These are phyloP conservation scores for Sepioteuthis lessoniana DNA, from an alignment of 2,888 invertebrate genomes.

Conservation along the genomic window DNA sequence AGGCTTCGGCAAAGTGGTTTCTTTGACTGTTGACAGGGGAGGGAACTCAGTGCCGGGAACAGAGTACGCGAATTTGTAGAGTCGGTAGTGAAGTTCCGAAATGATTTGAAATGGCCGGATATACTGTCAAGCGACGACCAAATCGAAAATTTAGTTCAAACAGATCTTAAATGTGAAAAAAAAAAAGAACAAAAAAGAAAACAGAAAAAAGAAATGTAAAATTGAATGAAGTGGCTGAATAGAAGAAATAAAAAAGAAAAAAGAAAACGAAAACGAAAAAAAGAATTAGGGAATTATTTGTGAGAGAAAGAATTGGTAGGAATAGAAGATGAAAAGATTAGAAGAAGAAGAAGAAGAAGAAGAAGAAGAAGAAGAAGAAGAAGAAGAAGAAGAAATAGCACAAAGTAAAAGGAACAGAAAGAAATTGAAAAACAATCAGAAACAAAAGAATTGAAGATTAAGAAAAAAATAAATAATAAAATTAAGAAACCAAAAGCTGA, in stretches of 20 bases:
- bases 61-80: not conserved
- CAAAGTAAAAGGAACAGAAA: too few relatives aligned
- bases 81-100: constrained; percentile 6
- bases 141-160: not conserved
- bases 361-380: not conserved
- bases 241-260: not conserved
- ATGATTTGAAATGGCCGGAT: not conserved
- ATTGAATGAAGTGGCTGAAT: not conserved
- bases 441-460: too few relatives aligned
- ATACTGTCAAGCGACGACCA: not conserved
- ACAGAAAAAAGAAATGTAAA: not conserved
- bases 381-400: not conserved
- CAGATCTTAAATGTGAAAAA: not conserved
- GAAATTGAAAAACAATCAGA: too few relatives aligned
- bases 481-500: too few relatives aligned
- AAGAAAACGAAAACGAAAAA: not conserved
- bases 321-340: not conserved
- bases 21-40: too few relatives aligned
- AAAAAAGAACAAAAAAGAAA: not conserved
- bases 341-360: not conserved
- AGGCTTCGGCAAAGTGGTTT: not conserved
- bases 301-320: not conserved
- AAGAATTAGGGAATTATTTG: too few relatives aligned
- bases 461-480: too few relatives aligned
- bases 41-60: not conserved